Evolutionary conservation across 2,888 invertebrate species (phyloP).

Genomic region (Lymantria dispar): DNA sequence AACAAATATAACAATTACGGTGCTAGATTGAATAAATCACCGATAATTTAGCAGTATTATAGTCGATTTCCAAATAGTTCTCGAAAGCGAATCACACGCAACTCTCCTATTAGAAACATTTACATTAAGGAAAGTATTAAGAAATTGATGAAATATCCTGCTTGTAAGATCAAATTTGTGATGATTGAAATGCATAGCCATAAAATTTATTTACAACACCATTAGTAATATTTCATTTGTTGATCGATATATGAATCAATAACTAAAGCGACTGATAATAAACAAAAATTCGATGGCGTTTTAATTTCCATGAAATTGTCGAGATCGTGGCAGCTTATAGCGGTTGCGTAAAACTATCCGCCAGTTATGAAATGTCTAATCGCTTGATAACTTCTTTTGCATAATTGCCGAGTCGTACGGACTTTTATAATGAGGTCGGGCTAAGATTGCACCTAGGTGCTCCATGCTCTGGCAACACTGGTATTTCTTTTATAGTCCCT

Average conservation of each 20-base stretch:
- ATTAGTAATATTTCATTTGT: slow-evolving; percentile 10
- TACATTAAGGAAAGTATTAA: no score
- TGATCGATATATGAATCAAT: slow-evolving; percentile 15
- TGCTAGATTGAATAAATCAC: no score
- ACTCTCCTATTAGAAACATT: no score
- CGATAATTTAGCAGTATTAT: no score
- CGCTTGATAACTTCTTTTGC: slow-evolving; percentile 28
- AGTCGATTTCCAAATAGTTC: no score
- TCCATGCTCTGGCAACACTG: slow-evolving; percentile 1
- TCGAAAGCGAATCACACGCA: no score
- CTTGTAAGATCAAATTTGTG: no score
- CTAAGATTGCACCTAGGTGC: slow-evolving; percentile 6
- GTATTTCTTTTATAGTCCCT: slow-evolving; percentile 1
- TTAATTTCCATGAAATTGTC: slow-evolving; percentile 31
- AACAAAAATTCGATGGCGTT: slow-evolving; percentile 15
- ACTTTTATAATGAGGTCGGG: slow-evolving; percentile 25
- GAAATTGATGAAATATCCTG: no score
- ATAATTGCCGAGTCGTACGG: slow-evolving; percentile 22
- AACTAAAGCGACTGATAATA: slow-evolving; percentile 30
- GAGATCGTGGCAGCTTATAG: slow-evolving; percentile 25
- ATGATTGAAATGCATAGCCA: background rate
- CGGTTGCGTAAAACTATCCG: slow-evolving; percentile 50
- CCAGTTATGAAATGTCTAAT: slow-evolving; percentile 41
- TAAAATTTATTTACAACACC: slow-evolving; percentile 7
- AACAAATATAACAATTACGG: no score